phyloP scores from a whole-genome alignment of 2,113 vertebrate species.

The Phrynosoma blainvillii region DNA sequence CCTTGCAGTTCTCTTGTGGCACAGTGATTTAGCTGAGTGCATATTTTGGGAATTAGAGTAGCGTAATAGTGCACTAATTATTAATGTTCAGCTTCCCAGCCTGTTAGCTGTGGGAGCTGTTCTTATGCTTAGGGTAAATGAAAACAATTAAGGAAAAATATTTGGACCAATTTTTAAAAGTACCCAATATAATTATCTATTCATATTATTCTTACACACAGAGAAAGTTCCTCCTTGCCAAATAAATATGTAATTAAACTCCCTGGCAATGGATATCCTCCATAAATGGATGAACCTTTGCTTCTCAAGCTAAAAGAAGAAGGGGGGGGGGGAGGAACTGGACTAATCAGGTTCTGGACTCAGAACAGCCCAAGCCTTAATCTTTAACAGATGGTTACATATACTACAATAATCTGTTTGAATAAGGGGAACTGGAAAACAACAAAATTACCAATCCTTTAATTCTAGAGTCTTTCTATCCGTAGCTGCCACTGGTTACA shows the following conservation, averaged over 20 bases:
- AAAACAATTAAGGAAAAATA: background rate
- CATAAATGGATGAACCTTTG: background rate
- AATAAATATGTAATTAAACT: background rate
- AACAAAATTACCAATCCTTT: slow-evolving; percentile 11
- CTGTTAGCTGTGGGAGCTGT: background rate
- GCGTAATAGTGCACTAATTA: slow-evolving; percentile 11
- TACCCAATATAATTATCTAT: background rate
- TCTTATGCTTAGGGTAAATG: background rate
- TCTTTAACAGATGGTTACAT: slow-evolving; percentile 25
- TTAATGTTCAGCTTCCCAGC: background rate
- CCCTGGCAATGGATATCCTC: slow-evolving; percentile 7
- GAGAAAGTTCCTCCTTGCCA: background rate
- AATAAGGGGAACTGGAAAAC: slow-evolving; percentile 12
- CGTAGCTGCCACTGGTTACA: background rate
- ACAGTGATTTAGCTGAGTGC: background rate
- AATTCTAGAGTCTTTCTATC: background rate
- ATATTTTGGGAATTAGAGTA: background rate
- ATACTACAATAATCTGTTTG: slow-evolving; percentile 1
- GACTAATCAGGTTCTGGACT: background rate
- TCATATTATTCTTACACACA: background rate
- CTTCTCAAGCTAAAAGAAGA: slow-evolving; percentile 3
- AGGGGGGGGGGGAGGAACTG: background rate
- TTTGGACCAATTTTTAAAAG: background rate
- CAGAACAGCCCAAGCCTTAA: background rate
- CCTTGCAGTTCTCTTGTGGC: background rate